Percentiles rank a stretch among this genome's conserved stretches.
Conservation (phyloP, 2,888 invertebrate species). For the Myopa tessellatipennis region DNA sequence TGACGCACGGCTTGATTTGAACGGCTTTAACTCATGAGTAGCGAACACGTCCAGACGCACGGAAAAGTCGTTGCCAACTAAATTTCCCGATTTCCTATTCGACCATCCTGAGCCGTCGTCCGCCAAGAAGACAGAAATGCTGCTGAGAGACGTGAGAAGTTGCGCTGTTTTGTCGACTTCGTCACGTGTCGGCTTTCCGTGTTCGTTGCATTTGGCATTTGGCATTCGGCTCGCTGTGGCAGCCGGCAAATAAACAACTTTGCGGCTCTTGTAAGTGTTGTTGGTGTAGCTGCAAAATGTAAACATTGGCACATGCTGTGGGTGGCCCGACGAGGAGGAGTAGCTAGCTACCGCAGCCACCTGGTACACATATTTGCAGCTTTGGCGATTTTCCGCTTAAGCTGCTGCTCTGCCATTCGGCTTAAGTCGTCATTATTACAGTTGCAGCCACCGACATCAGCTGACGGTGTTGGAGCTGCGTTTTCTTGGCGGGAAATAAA, state of each 20-base stretch:
- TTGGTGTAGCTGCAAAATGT: not conserved
- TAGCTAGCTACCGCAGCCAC: too few species aligned
- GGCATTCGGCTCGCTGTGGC: conserved; percentile 29
- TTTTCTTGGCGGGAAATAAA: conserved; percentile 60
- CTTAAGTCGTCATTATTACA: too few species aligned
- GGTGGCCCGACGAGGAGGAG: too few species aligned
- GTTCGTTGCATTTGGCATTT: conserved; percentile 25
- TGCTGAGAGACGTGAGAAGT: conserved; percentile 1
- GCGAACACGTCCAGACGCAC: conserved; percentile 48
- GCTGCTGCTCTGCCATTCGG: too few species aligned
- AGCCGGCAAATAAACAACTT: conserved; percentile 52
- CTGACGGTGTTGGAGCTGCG: conserved; percentile 4
- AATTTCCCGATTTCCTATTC: conserved; percentile 47
- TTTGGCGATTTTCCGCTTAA: too few species aligned
- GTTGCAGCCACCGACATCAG: not conserved
- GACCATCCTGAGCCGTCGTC: conserved; percentile 41
- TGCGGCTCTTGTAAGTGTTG: conserved; percentile 43
- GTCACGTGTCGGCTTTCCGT: conserved; percentile 41
- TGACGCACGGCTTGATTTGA: not conserved
- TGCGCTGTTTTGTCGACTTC: conserved; percentile 28
- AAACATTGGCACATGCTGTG: not conserved
- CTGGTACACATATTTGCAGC: too few species aligned
- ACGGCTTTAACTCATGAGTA: not conserved
- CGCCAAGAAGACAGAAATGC: not conserved
- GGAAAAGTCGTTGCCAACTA: conserved; percentile 52